Conservation (phyloP, 2,113 vertebrate genomes). For the Eubucco bourcierii region DNA sequence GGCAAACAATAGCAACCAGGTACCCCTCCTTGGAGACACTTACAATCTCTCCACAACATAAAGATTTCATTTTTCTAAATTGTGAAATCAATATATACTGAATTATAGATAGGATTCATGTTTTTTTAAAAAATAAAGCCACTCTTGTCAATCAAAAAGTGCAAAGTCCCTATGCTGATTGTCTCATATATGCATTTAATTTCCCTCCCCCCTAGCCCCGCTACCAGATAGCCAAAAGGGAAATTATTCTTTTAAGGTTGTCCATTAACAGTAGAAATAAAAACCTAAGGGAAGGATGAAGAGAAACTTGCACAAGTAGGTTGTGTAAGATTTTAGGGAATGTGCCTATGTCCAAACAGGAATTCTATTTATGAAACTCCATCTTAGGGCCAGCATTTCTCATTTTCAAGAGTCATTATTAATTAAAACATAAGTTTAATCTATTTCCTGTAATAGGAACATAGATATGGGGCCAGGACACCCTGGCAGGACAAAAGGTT, state of each 20-base stretch:
- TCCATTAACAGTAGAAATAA: background rate
- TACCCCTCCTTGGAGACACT: background rate
- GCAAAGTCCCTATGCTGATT: background rate
- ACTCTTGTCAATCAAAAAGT: background rate
- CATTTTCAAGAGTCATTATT: background rate
- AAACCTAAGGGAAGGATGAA: background rate
- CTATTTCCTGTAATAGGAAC: background rate
- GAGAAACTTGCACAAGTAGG: background rate
- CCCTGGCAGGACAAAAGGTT: background rate
- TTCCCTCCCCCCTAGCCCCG: background rate
- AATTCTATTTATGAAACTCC: background rate
- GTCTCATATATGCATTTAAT: background rate
- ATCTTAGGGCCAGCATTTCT: background rate
- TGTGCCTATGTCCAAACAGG: background rate
- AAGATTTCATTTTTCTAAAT: background rate
- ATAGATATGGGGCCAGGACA: background rate
- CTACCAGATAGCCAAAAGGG: background rate
- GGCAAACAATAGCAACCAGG: background rate
- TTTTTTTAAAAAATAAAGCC: background rate
- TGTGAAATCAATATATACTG: background rate
- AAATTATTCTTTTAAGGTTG: background rate
- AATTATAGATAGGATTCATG: background rate
- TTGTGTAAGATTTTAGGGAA: background rate
- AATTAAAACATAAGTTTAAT: background rate
- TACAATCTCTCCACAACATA: background rate